Conservation (phyloP, 2,888 invertebrate genomes). For the Dorcus hopei region DNA sequence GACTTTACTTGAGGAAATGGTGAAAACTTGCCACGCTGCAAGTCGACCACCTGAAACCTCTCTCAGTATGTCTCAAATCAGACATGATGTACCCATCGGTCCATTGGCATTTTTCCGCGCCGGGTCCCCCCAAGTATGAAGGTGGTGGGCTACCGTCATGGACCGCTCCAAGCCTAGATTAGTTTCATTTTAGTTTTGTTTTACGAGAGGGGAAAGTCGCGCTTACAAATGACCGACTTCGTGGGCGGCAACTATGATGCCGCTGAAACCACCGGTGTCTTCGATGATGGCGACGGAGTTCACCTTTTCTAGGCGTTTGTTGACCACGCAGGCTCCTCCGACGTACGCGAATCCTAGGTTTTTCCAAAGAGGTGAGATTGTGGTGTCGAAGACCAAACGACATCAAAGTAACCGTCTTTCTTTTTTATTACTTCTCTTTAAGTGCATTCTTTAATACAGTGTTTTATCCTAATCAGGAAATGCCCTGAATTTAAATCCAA, state of each 20-base stretch:
- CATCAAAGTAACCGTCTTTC: too few species aligned
- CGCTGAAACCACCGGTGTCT: conserved; percentile 94
- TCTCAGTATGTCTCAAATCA: conserved; percentile 88
- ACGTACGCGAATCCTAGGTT: conserved; percentile 88
- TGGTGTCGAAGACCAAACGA: too few species aligned
- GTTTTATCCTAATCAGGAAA: too few species aligned
- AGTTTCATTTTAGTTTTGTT: neutral
- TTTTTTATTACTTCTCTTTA: too few species aligned
- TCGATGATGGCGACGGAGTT: conserved; percentile 96
- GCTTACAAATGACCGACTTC: conserved; percentile 97
- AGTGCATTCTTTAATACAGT: too few species aligned
- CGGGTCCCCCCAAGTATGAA: conserved; percentile 89
- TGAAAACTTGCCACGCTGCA: conserved; percentile 92
- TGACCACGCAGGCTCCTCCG: conserved; percentile 93
- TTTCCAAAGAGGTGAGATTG: neutral
- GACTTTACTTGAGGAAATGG: conserved; percentile 85
- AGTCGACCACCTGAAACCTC: conserved; percentile 92
- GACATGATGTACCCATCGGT: conserved; percentile 97
- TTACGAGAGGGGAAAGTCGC: neutral
- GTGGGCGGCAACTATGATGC: conserved; percentile 93
- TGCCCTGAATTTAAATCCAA: too few species aligned
- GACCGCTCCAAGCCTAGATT: conserved; percentile 81
- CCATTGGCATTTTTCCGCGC: conserved; percentile 92
- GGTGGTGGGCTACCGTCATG: conserved; percentile 95
- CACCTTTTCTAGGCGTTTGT: conserved; percentile 91